Evolutionary conservation across 2,888 invertebrate genomes (phyloP).

Genomic region (Himalopsyche anomala): DNA sequence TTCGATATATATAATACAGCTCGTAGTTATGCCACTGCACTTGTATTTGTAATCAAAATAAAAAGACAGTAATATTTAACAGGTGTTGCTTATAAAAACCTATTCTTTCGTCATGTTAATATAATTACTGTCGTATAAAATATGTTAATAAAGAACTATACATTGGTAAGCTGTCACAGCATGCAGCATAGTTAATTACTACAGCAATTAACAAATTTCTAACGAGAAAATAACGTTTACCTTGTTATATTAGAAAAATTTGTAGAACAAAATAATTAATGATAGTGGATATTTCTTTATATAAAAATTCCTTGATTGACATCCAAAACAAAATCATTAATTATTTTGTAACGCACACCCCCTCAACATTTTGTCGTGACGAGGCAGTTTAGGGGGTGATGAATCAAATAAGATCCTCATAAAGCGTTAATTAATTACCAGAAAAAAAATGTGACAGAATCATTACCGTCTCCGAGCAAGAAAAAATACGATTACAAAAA

Average conservation of each 20-base stretch:
- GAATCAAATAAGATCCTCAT: constrained; percentile 22
- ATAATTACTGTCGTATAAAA: no score
- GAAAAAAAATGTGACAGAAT: constrained; percentile 24
- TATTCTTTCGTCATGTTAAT: no score
- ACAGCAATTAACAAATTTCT: no score
- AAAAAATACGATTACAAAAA: not conserved
- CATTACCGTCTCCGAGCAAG: not conserved
- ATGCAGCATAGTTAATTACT: no score
- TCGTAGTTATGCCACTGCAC: no score
- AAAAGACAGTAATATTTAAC: no score
- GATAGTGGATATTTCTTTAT: not conserved
- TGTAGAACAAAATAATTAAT: not conserved
- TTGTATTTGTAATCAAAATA: no score
- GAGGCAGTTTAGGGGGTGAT: constrained; percentile 16
- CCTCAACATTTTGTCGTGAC: constrained; percentile 7
- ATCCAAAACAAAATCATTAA: constrained; percentile 29
- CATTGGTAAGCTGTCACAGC: no score
- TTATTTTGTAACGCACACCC: constrained; percentile 2
- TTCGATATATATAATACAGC: no score
- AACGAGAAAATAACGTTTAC: no score
- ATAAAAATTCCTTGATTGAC: not conserved
- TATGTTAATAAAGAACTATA: no score
- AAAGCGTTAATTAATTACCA: constrained; percentile 21
- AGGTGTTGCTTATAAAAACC: no score
- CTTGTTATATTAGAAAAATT: not conserved